Conservation (phyloP, 2,797 vertebrate genomes). For the Premnoplex brunnescens region DNA sequence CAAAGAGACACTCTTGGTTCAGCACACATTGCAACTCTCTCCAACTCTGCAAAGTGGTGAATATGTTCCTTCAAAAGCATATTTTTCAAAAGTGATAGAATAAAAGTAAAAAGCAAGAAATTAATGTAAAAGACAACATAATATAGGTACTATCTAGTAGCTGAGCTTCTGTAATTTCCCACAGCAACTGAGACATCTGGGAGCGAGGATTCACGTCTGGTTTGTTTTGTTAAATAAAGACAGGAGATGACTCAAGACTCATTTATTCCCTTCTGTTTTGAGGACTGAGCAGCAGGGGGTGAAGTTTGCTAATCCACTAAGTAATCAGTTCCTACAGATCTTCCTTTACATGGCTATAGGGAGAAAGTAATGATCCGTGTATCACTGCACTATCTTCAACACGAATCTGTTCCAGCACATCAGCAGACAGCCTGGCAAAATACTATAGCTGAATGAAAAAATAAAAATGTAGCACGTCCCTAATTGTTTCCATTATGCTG, state of each 20-base stretch:
- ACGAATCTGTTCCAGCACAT: neutral
- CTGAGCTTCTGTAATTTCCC: neutral
- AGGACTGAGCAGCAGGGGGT: neutral
- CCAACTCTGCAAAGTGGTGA: neutral
- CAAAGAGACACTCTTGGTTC: neutral
- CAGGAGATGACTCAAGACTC: neutral
- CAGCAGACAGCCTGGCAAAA: neutral
- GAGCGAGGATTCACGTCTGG: neutral
- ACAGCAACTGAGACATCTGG: neutral
- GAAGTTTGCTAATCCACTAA: neutral
- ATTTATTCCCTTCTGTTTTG: neutral
- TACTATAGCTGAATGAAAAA: neutral
- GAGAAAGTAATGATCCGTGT: constrained; percentile 2
- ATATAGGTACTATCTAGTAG: neutral
- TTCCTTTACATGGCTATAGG: constrained; percentile 21
- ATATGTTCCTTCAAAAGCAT: neutral
- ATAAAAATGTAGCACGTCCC: fast-evolving
- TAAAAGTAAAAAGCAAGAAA: neutral
- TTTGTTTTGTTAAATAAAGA: constrained; percentile 9
- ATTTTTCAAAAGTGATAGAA: neutral
- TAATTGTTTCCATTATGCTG: neutral
- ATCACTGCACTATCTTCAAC: neutral
- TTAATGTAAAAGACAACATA: neutral
- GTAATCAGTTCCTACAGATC: neutral
- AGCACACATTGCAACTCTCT: neutral